Evolutionary conservation across 1,140 invertebrate species (phyloP), one percentile per base, ranked within the genome.

Genomic region (Semibalanus balanoides): DNA sequence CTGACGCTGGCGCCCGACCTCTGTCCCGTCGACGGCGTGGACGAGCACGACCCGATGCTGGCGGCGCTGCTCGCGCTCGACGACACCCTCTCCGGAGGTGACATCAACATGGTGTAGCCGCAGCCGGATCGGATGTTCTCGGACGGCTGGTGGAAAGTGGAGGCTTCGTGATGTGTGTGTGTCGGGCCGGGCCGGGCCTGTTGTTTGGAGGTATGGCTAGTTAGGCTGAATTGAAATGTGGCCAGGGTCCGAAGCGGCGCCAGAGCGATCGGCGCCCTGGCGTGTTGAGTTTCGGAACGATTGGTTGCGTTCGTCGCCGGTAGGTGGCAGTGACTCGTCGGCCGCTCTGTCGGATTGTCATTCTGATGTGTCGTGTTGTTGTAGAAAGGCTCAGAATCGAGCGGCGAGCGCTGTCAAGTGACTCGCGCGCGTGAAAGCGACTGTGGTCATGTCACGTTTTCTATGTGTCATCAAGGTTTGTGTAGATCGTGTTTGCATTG

Each of bases 21-120:
- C 7, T 64, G 51, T 19, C 14, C 51, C 51, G n/a, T n/a, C n/a
- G n/a, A n/a, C n/a, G 22, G 51, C 22, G 35, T 40, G 5, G 51
- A 64, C 51, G 51, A 64, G 51, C 51, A 64, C 51, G 70, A 72
- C 19, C 70, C 70, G 70, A 72, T 72, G 22, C n/a, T 72, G 70
- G n/a, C 25, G 11, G 70, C 70, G 11, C 70, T 72, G 28, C n/a
- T 72, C 3, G 70, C 70, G n/a, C 70, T 72, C 25, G 70, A 72
- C 28, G 70, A 72, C 19, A 11, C 29, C 19, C 70, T 72, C 70
- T 0, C 3, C 70, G 70, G 29, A 1, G 70, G 70, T 9, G 70
- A 72, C 29, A 30, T 72, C 28, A 28, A 11, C 70, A 72, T 72
- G 70, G 51, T 64, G 51, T 64, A 64, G 51, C 51, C 22, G 51